Evolutionary conservation across 2,888 invertebrate species (phyloP).

Genomic region (Lithodes maja): DNA sequence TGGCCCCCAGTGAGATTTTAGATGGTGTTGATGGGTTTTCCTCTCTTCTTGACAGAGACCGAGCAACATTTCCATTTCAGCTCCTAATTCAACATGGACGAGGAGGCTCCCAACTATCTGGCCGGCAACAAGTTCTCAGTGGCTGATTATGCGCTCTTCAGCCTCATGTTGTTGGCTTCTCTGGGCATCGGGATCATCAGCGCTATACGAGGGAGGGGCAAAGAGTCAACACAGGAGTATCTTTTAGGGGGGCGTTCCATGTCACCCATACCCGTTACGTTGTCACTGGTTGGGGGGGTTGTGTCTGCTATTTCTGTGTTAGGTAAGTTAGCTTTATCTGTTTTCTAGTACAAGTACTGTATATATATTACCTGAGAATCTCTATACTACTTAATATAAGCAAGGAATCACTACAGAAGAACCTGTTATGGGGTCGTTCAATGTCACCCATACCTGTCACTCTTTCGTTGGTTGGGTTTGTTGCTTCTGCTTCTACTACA

Average conservation of each 20-base stretch:
- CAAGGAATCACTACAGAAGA: slow-evolving; percentile 10
- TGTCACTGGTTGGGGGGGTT: not conserved
- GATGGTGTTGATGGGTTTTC: no score
- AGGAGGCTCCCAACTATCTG: not conserved
- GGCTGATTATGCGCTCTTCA: slow-evolving; percentile 22
- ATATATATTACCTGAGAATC: no score
- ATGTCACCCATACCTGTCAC: not conserved
- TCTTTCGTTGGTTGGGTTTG: not conserved
- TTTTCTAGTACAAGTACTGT: no score
- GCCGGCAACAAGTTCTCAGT: not conserved
- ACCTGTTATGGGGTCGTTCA: slow-evolving; percentile 10
- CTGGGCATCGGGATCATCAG: slow-evolving; percentile 25
- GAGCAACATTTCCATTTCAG: not conserved
- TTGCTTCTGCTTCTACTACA: not conserved
- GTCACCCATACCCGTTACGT: not conserved
- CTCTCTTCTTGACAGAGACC: no score
- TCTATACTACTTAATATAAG: not conserved
- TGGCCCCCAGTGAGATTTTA: no score
- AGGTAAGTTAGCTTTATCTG: not conserved
- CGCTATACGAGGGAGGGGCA: slow-evolving; percentile 20
- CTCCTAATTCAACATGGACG: not conserved
- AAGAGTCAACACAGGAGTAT: slow-evolving; percentile 29
- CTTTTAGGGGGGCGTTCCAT: slow-evolving; percentile 15
- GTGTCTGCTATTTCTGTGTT: not conserved
- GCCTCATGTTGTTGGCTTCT: slow-evolving; percentile 33